Evolutionary conservation across 1,140 invertebrate genomes (phyloP).

Genomic region (Galleria mellonella): DNA sequence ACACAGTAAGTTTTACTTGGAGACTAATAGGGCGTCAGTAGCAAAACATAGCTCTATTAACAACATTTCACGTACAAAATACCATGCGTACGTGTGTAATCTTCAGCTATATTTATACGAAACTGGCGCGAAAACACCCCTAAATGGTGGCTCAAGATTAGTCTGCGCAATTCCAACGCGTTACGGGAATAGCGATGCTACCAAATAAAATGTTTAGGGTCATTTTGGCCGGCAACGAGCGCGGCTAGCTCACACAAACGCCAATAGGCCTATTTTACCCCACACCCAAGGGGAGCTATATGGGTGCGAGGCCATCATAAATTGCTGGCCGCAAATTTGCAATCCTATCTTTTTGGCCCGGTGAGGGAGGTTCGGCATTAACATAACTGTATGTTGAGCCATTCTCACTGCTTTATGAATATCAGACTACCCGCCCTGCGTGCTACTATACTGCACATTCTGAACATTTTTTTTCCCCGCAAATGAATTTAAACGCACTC

Average conservation of each 20-base stretch:
- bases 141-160: slow-evolving; percentile 61
- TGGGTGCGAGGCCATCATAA: slow-evolving; percentile 60
- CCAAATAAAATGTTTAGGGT: slow-evolving; percentile 71
- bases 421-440: slow-evolving; percentile 15
- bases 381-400: slow-evolving; percentile 57
- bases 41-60: background rate
- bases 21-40: background rate
- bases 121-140: slow-evolving; percentile 49
- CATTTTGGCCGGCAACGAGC: slow-evolving; percentile 59
- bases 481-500: slow-evolving; percentile 1
- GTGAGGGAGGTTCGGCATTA: slow-evolving; percentile 53
- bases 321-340: slow-evolving; percentile 73
- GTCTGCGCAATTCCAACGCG: slow-evolving; percentile 41
- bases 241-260: slow-evolving; percentile 54
- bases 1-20: too few species aligned
- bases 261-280: slow-evolving; percentile 64
- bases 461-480: background rate
- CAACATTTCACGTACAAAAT: slow-evolving; percentile 3
- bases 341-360: slow-evolving; percentile 65
- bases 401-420: slow-evolving; percentile 47
- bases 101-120: slow-evolving; percentile 39
- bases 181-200: slow-evolving; percentile 53
- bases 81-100: slow-evolving; percentile 31
- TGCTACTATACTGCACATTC: background rate
- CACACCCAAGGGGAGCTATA: slow-evolving; percentile 50